phyloP scores from a whole-genome alignment of 1,140 invertebrate genomes.

The Pseudomyrmex sp. region DNA sequence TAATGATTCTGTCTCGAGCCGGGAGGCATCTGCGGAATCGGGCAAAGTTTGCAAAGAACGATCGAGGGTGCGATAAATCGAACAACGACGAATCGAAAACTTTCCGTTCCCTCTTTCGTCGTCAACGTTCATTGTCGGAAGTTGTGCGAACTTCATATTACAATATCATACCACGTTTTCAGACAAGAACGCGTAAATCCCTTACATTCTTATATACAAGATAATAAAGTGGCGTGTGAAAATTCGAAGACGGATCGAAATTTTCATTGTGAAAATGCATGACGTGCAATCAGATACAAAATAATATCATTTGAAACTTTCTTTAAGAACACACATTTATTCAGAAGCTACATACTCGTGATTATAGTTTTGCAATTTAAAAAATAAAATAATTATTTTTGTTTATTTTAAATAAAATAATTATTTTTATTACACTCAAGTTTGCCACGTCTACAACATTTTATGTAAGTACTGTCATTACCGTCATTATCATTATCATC shows the following conservation, averaged over 20 bases:
- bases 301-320: not conserved
- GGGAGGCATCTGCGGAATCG: not conserved
- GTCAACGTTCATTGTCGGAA: conserved; percentile 1
- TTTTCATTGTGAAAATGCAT: not conserved
- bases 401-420: too few species aligned
- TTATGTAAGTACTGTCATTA: too few species aligned
- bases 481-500: too few species aligned
- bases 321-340: too few species aligned
- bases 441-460: too few species aligned
- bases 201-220: not conserved
- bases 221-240: not conserved
- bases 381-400: too few species aligned
- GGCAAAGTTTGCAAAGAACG: conserved; percentile 29
- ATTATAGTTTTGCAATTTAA: too few species aligned
- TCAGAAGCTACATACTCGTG: too few species aligned
- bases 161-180: conserved; percentile 3
- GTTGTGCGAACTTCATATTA: not conserved
- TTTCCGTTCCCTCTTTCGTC: not conserved
- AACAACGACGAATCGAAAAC: not conserved
- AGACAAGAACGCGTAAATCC: not conserved
- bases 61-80: conserved; percentile 61
- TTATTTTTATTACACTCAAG: too few species aligned
- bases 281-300: too few species aligned
- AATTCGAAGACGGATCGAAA: not conserved
- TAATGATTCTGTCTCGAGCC: not conserved